phyloP scores from a whole-genome alignment of 1,140 invertebrate species.

The Pentalonia nigronervosa region DNA sequence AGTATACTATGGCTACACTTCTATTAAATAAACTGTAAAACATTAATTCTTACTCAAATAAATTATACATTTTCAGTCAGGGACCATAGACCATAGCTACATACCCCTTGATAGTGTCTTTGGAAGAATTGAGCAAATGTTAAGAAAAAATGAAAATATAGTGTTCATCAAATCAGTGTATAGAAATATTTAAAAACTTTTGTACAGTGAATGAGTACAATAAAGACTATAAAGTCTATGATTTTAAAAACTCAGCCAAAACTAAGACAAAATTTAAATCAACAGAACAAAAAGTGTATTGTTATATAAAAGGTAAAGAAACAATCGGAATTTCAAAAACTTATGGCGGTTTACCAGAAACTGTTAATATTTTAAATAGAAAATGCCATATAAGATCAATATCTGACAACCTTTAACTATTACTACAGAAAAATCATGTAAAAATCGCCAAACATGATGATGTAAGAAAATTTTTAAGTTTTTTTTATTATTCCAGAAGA shows the following conservation, averaged over 20 bases:
- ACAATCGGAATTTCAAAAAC: too few relatives aligned
- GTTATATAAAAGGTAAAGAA: too few relatives aligned
- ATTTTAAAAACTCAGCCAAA: neutral
- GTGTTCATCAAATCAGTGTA: neutral
- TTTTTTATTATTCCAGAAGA: too few relatives aligned
- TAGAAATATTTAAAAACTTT: neutral
- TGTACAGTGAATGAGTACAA: constrained; percentile 5
- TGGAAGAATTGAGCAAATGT: neutral
- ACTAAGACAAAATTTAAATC: neutral
- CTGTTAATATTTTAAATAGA: too few relatives aligned
- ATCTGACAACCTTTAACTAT: too few relatives aligned
- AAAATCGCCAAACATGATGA: too few relatives aligned
- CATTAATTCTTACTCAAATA: neutral
- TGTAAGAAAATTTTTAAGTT: too few relatives aligned
- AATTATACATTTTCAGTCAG: neutral
- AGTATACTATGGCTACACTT: neutral
- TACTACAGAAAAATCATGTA: too few relatives aligned
- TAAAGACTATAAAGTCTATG: neutral
- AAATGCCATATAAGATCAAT: too few relatives aligned
- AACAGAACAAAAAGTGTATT: neutral
- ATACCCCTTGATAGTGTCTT: neutral
- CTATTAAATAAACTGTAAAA: neutral
- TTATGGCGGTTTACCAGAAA: too few relatives aligned
- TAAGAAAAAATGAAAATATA: neutral
- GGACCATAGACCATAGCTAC: neutral